Conservation (phyloP, 2,113 vertebrate genomes). For the Sylvilagus bachmani region DNA sequence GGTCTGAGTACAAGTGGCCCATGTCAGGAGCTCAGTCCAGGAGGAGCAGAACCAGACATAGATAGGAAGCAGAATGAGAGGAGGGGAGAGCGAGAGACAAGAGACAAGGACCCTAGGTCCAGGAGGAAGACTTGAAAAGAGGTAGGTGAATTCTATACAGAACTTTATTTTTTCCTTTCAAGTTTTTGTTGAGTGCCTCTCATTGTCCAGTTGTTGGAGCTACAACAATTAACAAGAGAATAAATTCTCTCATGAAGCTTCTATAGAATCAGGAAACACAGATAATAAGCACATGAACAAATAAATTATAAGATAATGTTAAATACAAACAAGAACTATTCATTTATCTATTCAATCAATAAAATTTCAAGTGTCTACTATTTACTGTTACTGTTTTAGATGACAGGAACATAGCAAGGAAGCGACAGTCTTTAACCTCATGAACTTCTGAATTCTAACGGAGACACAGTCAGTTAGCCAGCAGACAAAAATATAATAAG, state of each 20-base stretch:
- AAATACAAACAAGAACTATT: neutral
- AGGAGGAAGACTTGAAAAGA: neutral
- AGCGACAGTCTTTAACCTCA: neutral
- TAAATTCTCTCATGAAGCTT: neutral
- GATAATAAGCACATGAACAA: neutral
- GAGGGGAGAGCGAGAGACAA: neutral
- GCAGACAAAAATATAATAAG: neutral
- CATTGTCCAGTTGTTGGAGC: neutral
- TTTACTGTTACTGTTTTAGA: neutral
- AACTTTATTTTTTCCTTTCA: neutral
- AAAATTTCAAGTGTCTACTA: neutral
- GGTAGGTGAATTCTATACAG: neutral
- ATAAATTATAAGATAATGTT: neutral
- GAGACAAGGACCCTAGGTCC: neutral
- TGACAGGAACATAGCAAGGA: neutral
- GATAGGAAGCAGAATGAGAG: neutral
- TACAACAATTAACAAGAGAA: neutral
- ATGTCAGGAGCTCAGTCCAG: neutral
- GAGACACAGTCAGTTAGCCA: neutral
- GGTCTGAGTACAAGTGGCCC: neutral
- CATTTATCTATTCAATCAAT: neutral
- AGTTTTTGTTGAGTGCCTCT: neutral
- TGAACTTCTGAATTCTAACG: neutral
- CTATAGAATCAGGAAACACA: neutral
- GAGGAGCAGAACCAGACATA: neutral